Evolutionary conservation across 2,113 vertebrate genomes (phyloP).

Genomic region (Antechinus flavipes): DNA sequence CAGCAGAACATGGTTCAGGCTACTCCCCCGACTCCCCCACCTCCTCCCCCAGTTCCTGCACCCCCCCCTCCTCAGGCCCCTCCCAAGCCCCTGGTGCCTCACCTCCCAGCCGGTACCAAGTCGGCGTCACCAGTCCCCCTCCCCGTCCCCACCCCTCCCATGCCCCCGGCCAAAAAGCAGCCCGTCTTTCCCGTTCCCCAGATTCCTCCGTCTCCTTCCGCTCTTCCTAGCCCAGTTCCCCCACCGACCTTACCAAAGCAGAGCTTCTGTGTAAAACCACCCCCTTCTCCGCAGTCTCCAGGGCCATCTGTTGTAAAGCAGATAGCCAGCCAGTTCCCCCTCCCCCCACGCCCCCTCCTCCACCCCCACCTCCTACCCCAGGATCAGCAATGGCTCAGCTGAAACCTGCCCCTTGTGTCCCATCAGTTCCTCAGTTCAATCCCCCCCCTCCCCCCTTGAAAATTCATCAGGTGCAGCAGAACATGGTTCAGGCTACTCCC

Average conservation of each 20-base stretch:
- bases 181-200: slow-evolving; percentile 87
- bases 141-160: slow-evolving; percentile 81
- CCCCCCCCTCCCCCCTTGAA: slow-evolving; percentile 86
- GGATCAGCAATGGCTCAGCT: slow-evolving; percentile 92
- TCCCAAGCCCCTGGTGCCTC: slow-evolving; percentile 86
- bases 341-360: slow-evolving; percentile 88
- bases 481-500: slow-evolving; percentile 51
- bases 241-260: slow-evolving; percentile 93
- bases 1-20: slow-evolving; percentile 77
- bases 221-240: slow-evolving; percentile 83
- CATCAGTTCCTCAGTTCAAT: slow-evolving; percentile 82
- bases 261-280: slow-evolving; percentile 87
- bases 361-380: slow-evolving; percentile 85
- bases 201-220: slow-evolving; percentile 61
- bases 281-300: slow-evolving; percentile 84
- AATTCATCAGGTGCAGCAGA: slow-evolving; percentile 87
- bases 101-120: slow-evolving; percentile 84
- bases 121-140: slow-evolving; percentile 72
- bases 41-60: slow-evolving; percentile 81
- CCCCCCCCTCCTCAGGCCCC: slow-evolving; percentile 83
- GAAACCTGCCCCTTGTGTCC: slow-evolving; percentile 85
- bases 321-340: slow-evolving; percentile 94
- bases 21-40: slow-evolving; percentile 49
- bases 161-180: slow-evolving; percentile 89
- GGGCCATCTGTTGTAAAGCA: slow-evolving; percentile 90